phyloP scores from a whole-genome alignment of 2,797 vertebrate species.

The Streptopelia turtur region DNA sequence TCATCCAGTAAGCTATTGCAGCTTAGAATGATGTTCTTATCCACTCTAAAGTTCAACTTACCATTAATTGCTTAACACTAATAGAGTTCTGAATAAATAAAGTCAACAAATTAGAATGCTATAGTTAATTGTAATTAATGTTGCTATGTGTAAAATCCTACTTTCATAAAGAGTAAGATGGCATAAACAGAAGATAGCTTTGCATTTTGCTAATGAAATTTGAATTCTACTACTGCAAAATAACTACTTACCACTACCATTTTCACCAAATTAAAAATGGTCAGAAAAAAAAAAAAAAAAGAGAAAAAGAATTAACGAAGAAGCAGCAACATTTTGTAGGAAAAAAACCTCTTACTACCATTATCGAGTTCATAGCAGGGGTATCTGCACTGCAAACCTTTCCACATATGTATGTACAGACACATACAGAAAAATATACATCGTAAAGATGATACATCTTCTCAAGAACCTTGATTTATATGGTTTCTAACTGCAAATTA shows the following conservation, averaged over 20 bases:
- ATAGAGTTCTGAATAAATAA: conserved; percentile 54
- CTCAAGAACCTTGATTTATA: background rate
- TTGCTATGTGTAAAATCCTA: conserved; percentile 17
- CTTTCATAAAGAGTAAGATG: conserved; percentile 20
- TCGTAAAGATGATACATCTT: background rate
- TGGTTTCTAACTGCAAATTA: background rate
- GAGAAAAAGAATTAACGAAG: background rate
- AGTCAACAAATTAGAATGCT: conserved; percentile 53
- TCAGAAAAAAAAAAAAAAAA: background rate
- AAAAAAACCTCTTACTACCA: background rate
- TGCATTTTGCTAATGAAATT: conserved; percentile 30
- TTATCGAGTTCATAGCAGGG: background rate
- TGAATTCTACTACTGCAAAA: background rate
- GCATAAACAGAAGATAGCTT: conserved; percentile 17
- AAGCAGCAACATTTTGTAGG: background rate
- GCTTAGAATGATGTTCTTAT: conserved; percentile 50
- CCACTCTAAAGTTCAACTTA: conserved; percentile 65
- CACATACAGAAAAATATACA: background rate
- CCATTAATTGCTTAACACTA: conserved; percentile 61
- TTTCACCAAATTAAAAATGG: background rate
- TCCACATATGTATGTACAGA: background rate
- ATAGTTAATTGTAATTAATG: conserved; percentile 60
- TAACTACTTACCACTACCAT: background rate
- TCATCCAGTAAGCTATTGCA: conserved; percentile 48
- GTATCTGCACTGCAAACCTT: background rate